phyloP scores from a whole-genome alignment of 2,113 vertebrate species.

The Meriones unguiculatus region DNA sequence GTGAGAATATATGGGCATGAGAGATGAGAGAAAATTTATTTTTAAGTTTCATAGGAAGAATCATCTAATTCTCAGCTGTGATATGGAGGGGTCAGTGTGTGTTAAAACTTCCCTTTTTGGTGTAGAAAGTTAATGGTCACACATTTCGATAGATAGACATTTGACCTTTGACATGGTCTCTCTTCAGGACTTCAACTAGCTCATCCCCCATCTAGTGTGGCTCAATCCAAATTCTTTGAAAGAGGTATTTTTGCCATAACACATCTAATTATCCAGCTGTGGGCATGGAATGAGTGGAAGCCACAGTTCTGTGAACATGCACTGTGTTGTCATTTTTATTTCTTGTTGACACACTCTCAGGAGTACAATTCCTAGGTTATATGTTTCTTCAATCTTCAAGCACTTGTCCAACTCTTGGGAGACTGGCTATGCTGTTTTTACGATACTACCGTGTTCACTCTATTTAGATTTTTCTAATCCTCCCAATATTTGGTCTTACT shows the following conservation, averaged over 20 bases:
- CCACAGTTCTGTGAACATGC: neutral
- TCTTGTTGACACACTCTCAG: neutral
- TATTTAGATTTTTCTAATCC: rapidly evolving
- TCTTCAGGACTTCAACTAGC: neutral
- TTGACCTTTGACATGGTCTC: neutral
- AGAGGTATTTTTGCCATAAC: neutral
- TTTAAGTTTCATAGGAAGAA: neutral
- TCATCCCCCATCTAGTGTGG: neutral
- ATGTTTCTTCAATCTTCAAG: neutral
- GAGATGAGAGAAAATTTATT: neutral
- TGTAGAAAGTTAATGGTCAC: neutral
- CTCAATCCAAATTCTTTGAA: neutral
- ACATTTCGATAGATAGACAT: neutral
- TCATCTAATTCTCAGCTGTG: neutral
- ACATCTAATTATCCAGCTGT: neutral
- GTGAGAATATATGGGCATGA: neutral
- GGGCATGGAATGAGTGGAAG: neutral
- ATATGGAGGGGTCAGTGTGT: neutral
- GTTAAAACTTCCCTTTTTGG: neutral
- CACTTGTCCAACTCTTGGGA: neutral
- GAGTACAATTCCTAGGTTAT: neutral
- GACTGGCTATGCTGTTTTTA: neutral
- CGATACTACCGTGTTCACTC: neutral
- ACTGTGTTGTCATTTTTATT: neutral
- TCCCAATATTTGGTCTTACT: neutral